These are phyloP conservation scores for Machimus atricapillus DNA, from an alignment of 2,888 invertebrate genomes.

Conservation along the genomic window DNA sequence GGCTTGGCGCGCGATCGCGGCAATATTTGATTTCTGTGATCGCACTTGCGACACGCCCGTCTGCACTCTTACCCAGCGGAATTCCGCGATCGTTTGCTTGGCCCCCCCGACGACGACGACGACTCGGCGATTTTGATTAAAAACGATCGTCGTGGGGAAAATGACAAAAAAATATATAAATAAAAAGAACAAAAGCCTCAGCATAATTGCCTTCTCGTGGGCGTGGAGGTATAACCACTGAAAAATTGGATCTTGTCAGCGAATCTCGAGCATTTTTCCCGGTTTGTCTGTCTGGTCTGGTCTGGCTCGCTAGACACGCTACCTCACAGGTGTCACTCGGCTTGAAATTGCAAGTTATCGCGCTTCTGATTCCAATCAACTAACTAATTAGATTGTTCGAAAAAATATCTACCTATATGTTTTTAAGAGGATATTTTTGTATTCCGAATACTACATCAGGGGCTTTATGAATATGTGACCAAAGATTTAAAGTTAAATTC, in stretches of 20 bases:
- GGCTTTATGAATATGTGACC: too few species aligned
- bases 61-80: neutral
- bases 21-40: constrained; percentile 19
- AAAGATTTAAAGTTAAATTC: too few species aligned
- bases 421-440: neutral
- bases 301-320: neutral
- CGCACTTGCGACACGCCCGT: constrained; percentile 27
- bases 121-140: constrained; percentile 21
- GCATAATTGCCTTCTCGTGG: constrained; percentile 6
- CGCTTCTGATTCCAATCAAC: neutral
- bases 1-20: neutral
- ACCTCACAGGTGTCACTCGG: constrained; percentile 11
- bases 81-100: constrained; percentile 17
- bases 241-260: constrained; percentile 25
- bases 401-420: neutral
- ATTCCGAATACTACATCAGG: too few species aligned
- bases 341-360: neutral
- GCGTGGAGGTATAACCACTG: constrained; percentile 12
- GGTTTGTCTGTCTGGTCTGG: neutral
- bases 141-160: constrained; percentile 1
- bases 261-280: neutral
- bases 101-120: neutral
- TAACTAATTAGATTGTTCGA: neutral
- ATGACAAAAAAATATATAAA: neutral
- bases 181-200: neutral